Evolutionary conservation across 2,888 invertebrate species (phyloP).

Genomic region (Drosophila recens): DNA sequence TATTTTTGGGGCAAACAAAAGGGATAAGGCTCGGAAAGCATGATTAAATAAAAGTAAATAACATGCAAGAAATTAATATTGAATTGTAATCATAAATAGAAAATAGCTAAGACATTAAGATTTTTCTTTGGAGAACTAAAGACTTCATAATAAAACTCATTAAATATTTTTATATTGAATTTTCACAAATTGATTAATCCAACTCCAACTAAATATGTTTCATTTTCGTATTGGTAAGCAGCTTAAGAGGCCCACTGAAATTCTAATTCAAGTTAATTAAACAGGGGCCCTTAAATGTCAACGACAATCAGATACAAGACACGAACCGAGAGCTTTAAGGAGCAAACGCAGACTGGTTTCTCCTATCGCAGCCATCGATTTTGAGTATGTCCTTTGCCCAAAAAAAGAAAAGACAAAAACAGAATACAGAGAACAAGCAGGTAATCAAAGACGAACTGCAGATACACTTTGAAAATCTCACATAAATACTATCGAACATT

Average conservation of each 20-base stretch:
- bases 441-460: constrained; percentile 19
- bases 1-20: constrained; percentile 1
- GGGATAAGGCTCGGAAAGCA: background rate
- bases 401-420: constrained; percentile 23
- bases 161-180: background rate
- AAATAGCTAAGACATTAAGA: no score
- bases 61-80: background rate
- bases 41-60: no score
- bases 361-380: constrained; percentile 73
- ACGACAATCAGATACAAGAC: constrained; percentile 71
- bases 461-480: constrained; percentile 21
- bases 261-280: constrained; percentile 78
- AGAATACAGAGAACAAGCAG: background rate
- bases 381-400: constrained; percentile 71
- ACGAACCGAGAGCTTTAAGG: constrained; percentile 64
- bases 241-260: constrained; percentile 38
- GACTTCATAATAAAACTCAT: no score
- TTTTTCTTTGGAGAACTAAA: no score
- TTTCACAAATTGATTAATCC: background rate
- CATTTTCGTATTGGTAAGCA: background rate
- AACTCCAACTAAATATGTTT: background rate
- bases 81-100: background rate
- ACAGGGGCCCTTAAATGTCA: constrained; percentile 53
- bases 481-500: background rate
- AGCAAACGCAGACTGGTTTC: constrained; percentile 56